A percentile compares a stretch with the other conserved stretches of the same genome.
phyloP scores from a whole-genome alignment of 2,888 invertebrate genomes.

The Eledona agricola region DNA sequence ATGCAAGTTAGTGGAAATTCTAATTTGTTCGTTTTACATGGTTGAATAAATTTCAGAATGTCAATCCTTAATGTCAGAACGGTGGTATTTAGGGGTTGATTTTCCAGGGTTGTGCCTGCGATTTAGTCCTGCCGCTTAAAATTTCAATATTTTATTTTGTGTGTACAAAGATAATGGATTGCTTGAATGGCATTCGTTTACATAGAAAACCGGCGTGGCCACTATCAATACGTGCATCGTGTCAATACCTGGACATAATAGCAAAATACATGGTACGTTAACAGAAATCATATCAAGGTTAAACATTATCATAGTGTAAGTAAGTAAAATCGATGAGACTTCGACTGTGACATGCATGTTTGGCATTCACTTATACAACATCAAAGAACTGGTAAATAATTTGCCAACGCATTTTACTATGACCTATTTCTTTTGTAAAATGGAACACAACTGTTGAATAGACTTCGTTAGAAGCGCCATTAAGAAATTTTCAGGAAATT shows the following conservation, averaged over 20 bases:
- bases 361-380: conserved; percentile 3
- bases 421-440: background rate
- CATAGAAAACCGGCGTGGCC: background rate
- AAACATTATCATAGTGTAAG: conserved; percentile 5
- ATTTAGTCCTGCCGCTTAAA: too few species aligned
- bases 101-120: background rate
- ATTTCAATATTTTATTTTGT: too few species aligned
- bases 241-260: conserved; percentile 6
- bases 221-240: conserved; percentile 1
- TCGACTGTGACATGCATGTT: conserved; percentile 3
- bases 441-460: conserved; percentile 2
- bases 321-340: conserved; percentile 11
- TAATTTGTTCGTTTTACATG: conserved; percentile 3
- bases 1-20: conserved; percentile 16
- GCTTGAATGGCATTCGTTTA: too few species aligned
- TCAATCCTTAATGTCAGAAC: conserved; percentile 4
- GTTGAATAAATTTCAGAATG: background rate
- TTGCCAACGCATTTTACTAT: background rate
- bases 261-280: background rate
- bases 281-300: conserved; percentile 13
- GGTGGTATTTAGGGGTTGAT: conserved; percentile 2
- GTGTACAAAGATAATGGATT: too few species aligned
- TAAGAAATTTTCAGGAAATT: conserved; percentile 1
- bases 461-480: conserved; percentile 2
- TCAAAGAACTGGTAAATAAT: conserved; percentile 9